phyloP scores from a whole-genome alignment of 2,888 invertebrate species.

The Strigamia transsilvanica region DNA sequence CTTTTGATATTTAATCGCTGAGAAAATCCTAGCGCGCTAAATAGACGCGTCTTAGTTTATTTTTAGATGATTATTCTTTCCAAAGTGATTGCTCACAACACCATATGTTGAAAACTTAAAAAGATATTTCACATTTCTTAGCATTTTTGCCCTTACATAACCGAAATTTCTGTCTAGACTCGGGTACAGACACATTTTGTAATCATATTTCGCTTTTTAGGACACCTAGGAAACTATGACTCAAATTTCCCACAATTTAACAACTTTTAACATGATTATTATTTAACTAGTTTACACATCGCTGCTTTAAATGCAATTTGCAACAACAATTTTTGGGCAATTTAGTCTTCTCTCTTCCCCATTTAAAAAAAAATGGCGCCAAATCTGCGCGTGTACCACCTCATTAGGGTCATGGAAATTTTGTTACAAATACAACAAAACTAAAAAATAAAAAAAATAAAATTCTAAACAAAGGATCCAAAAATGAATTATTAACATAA shows the following conservation, averaged over 20 bases:
- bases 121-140: not conserved
- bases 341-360: too few species aligned
- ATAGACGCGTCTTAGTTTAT: constrained; percentile 45
- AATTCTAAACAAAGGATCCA: not conserved
- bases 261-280: too few species aligned
- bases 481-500: not conserved
- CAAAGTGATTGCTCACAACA: constrained; percentile 45
- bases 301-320: too few species aligned
- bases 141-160: not conserved
- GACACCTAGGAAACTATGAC: too few species aligned
- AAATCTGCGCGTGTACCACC: not conserved
- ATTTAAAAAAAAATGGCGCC: constrained; percentile 5
- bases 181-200: too few species aligned
- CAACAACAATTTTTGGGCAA: too few species aligned
- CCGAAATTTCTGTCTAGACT: not conserved
- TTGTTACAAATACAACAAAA: not conserved
- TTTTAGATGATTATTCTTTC: constrained; percentile 42
- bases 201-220: too few species aligned
- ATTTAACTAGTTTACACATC: too few species aligned
- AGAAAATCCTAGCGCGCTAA: constrained; percentile 35
- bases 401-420: constrained; percentile 5
- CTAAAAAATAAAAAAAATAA: too few species aligned
- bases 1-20: constrained; percentile 36
- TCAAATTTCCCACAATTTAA: too few species aligned
- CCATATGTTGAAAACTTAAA: constrained; percentile 19